These are phyloP conservation scores for Caerostris extrusa DNA, from an alignment of 1,140 invertebrate genomes.

Conservation along the genomic window DNA sequence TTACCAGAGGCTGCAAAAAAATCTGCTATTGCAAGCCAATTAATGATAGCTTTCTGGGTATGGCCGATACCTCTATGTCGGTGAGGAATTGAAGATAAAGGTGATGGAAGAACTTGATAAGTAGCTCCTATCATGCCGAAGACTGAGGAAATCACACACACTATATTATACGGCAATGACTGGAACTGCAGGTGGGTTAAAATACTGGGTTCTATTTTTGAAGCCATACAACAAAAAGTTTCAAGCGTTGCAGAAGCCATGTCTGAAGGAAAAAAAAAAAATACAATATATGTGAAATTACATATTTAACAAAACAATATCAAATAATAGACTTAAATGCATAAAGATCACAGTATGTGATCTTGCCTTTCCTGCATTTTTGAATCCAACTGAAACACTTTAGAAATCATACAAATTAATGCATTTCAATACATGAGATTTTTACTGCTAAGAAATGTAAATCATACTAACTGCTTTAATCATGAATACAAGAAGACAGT, in stretches of 20 bases:
- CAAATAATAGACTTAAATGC: too few species aligned
- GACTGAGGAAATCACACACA: constrained; percentile 87
- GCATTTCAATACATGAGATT: too few species aligned
- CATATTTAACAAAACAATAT: too few species aligned
- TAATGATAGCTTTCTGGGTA: constrained; percentile 87
- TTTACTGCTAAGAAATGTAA: too few species aligned
- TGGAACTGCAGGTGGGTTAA: constrained; percentile 34
- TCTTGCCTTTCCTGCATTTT: too few species aligned
- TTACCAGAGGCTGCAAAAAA: constrained; percentile 88
- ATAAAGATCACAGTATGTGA: too few species aligned
- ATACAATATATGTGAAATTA: neutral
- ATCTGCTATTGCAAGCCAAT: constrained; percentile 90
- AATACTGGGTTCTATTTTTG: constrained; percentile 25
- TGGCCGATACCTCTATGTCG: constrained; percentile 84
- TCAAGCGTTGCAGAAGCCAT: constrained; percentile 73
- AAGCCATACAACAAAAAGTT: constrained; percentile 68
- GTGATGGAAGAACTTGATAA: constrained; percentile 85
- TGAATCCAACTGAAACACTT: too few species aligned
- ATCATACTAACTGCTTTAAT: too few species aligned
- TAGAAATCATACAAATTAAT: too few species aligned
- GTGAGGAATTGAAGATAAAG: constrained; percentile 81
- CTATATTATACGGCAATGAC: constrained; percentile 82
- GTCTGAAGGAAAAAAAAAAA: constrained; percentile 2
- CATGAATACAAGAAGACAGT: too few species aligned
- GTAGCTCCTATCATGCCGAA: constrained; percentile 88